phyloP scores from a whole-genome alignment of 2,797 vertebrate genomes.

The Artibeus lituratus region DNA sequence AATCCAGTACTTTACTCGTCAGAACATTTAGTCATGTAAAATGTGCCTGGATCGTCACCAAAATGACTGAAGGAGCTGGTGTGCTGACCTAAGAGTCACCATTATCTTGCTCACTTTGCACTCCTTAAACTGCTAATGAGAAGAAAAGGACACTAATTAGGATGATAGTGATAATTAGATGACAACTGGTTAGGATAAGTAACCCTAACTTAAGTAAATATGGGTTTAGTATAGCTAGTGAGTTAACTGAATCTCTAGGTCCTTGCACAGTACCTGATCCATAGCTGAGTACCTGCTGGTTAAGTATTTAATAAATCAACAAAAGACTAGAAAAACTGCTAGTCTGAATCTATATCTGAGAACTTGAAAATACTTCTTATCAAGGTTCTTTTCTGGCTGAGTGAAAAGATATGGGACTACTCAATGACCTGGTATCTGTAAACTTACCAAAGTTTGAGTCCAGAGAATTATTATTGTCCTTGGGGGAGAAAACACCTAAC shows the following conservation, averaged over 20 bases:
- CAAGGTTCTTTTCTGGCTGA: neutral
- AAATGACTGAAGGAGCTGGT: neutral
- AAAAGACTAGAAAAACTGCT: neutral
- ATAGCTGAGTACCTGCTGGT: neutral
- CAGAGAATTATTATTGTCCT: neutral
- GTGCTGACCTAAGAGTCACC: neutral
- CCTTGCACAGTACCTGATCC: neutral
- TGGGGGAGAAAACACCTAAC: neutral
- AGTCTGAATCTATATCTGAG: neutral
- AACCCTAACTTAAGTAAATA: neutral
- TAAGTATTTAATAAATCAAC: neutral
- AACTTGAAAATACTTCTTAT: neutral
- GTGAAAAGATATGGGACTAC: neutral
- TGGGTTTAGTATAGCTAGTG: neutral
- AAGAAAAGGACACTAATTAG: neutral
- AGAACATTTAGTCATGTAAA: neutral
- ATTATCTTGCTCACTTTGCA: neutral
- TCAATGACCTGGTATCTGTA: too few species aligned
- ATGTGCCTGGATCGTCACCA: neutral
- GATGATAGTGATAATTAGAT: neutral
- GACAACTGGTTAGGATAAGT: neutral
- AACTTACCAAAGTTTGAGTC: neutral
- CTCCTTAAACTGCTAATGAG: neutral
- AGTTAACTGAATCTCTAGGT: neutral
- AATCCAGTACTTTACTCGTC: neutral